Conservation (phyloP, 2,797 vertebrate genomes). For the Halcyon badia region DNA sequence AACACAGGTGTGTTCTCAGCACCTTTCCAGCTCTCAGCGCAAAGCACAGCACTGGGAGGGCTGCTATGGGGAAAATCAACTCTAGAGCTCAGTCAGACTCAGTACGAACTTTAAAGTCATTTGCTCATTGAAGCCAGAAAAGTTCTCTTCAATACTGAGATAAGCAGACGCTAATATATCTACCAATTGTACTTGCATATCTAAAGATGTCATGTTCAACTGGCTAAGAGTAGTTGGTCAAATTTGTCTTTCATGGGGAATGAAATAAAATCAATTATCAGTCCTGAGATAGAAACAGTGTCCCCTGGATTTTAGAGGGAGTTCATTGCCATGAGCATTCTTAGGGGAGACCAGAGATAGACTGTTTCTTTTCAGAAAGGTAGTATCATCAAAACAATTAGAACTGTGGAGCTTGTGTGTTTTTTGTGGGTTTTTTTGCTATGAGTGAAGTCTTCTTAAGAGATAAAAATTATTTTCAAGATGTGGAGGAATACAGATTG, state of each 20-base stretch:
- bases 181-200: background rate
- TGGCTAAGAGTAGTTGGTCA: background rate
- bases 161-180: background rate
- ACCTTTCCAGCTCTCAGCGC: too few species aligned
- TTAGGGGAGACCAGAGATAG: background rate
- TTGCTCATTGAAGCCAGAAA: background rate
- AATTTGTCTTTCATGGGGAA: background rate
- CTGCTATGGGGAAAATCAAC: too few species aligned
- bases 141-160: background rate
- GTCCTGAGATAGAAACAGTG: background rate
- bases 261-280: slow-evolving; percentile 16
- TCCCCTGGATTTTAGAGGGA: background rate
- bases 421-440: background rate
- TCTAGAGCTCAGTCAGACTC: too few species aligned
- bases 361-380: background rate
- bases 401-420: background rate
- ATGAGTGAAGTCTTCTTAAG: background rate
- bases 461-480: background rate
- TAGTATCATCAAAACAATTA: background rate
- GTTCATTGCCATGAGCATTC: background rate
- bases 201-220: background rate
- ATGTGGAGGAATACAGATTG: background rate
- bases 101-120: background rate
- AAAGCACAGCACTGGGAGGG: too few species aligned
- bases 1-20: too few species aligned